phyloP scores from a whole-genome alignment of 2,888 invertebrate species.

The Drosophila rellima region DNA sequence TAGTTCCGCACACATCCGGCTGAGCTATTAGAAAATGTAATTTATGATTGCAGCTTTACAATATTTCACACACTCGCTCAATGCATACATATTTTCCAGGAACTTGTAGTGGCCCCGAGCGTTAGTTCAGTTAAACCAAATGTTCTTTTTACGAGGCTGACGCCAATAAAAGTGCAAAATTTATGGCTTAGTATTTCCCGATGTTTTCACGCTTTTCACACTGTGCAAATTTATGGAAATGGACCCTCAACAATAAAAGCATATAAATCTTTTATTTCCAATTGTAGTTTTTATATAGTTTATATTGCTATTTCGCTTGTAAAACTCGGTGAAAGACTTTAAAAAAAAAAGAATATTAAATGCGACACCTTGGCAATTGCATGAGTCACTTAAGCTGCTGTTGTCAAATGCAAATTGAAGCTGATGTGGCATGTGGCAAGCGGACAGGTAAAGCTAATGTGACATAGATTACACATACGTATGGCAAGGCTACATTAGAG shows the following conservation, averaged over 20 bases:
- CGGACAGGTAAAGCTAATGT: background rate
- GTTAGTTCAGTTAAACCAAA: slow-evolving; percentile 22
- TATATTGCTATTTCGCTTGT: background rate
- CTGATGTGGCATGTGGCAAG: slow-evolving; percentile 4
- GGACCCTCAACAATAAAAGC: background rate
- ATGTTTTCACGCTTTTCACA: slow-evolving; percentile 6
- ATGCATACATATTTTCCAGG: slow-evolving; percentile 1
- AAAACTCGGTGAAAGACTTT: background rate
- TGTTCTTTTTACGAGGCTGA: slow-evolving; percentile 33
- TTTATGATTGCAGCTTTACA: slow-evolving; percentile 48
- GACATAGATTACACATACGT: slow-evolving; percentile 10
- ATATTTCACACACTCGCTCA: slow-evolving; percentile 3
- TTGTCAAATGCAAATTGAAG: slow-evolving; percentile 2
- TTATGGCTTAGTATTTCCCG: slow-evolving; percentile 27
- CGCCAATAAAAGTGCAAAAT: slow-evolving; percentile 53
- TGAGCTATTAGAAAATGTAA: slow-evolving; percentile 35
- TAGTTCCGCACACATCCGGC: slow-evolving; percentile 52
- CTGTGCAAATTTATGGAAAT: background rate
- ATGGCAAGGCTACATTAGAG: background rate
- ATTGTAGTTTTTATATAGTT: slow-evolving; percentile 11
- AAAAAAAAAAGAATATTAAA: background rate
- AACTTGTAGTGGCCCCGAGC: slow-evolving; percentile 13
- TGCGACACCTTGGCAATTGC: background rate
- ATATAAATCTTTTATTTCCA: slow-evolving; percentile 3
- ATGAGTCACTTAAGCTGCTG: slow-evolving; percentile 14